A percentile compares a stretch with the other conserved stretches of the same genome.
Conservation (phyloP, 2,797 vertebrate genomes). For the Acanthurus lineatus region DNA sequence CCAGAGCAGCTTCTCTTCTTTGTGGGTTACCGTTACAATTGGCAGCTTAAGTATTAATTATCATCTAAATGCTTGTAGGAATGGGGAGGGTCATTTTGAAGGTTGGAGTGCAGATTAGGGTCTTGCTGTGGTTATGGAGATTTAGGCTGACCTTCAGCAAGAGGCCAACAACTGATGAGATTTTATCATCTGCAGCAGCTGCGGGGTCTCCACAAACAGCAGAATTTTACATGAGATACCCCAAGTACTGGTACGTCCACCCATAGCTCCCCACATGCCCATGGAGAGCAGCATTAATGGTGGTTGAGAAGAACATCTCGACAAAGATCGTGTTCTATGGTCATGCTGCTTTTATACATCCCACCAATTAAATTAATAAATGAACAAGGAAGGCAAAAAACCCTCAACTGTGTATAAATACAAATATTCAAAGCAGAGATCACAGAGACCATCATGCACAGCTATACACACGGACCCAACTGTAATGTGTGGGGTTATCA, state of each 20-base stretch:
- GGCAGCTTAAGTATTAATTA: conserved; percentile 84
- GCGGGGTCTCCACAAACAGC: conserved; percentile 45
- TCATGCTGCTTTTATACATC: too few species aligned
- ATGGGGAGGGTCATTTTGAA: conserved; percentile 63
- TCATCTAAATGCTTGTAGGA: conserved; percentile 87
- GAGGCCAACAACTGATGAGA: conserved; percentile 67
- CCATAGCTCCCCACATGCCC: too few species aligned
- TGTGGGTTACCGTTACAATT: conserved; percentile 69
- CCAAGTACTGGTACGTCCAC: background rate
- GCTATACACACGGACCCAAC: too few species aligned
- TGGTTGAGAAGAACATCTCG: too few species aligned
- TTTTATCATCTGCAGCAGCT: conserved; percentile 69
- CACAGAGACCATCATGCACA: too few species aligned
- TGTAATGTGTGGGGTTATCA: too few species aligned
- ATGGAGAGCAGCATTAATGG: too few species aligned
- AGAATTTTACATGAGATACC: conserved; percentile 12
- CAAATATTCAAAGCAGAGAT: too few species aligned
- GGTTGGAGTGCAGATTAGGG: conserved; percentile 66
- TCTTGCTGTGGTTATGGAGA: conserved; percentile 55
- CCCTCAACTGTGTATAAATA: too few species aligned
- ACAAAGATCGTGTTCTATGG: too few species aligned
- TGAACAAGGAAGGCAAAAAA: too few species aligned
- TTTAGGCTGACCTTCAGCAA: conserved; percentile 56
- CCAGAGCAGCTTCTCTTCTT: conserved; percentile 53
- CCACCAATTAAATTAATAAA: too few species aligned